Percentiles rank a stretch among this genome's conserved stretches.
Evolutionary conservation across 2,113 vertebrate species (phyloP).

Genomic region (Enhydra lutris): DNA sequence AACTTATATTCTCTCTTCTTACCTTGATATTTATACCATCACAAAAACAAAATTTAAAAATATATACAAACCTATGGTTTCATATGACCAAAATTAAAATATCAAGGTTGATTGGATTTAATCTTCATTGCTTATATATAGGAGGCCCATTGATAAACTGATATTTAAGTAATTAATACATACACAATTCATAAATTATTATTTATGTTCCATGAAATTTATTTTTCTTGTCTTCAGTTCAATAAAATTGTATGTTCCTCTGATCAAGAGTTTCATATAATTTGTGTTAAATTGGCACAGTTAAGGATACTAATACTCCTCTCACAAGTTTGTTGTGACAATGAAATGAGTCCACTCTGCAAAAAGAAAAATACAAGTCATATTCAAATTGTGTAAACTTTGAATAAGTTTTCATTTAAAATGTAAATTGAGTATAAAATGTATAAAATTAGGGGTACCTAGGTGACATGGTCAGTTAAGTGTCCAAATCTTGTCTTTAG

Average conservation of each 20-base stretch:
- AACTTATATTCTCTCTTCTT: neutral
- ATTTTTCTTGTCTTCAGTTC: constrained; percentile 35
- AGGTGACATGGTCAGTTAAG: neutral
- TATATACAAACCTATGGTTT: neutral
- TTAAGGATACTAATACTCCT: neutral
- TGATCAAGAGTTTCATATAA: constrained; percentile 30
- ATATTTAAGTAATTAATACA: neutral
- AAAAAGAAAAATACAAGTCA: neutral
- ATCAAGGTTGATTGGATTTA: neutral
- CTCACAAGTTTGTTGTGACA: neutral
- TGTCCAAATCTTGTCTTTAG: neutral
- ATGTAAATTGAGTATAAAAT: neutral
- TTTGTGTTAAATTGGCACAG: constrained; percentile 41
- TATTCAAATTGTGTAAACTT: neutral
- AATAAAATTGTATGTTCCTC: constrained; percentile 28
- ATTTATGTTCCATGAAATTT: neutral
- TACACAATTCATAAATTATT: constrained; percentile 37
- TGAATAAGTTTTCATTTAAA: constrained; percentile 5
- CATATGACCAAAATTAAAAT: neutral
- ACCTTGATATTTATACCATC: constrained; percentile 5
- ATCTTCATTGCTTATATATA: neutral
- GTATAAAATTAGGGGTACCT: neutral
- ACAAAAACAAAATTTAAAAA: neutral
- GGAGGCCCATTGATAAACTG: neutral
- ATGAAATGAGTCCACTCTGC: neutral